Conservation (phyloP, 2,797 vertebrate species). For the Numenius phaeopus region DNA sequence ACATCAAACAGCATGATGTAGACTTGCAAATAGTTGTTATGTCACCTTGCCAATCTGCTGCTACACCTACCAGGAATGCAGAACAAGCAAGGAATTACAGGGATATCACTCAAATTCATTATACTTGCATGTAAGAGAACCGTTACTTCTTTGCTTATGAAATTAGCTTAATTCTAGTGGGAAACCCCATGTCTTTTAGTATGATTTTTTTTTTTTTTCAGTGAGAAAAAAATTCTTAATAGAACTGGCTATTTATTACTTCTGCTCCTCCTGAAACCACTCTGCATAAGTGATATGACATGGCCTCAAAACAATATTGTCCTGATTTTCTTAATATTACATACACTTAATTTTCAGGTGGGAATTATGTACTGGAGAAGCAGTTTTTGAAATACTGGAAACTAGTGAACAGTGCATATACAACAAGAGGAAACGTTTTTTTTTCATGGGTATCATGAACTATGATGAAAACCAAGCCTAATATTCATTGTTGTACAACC, state of each 20-base stretch:
- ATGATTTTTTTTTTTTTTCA: background rate
- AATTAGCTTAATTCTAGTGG: background rate
- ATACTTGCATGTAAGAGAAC: background rate
- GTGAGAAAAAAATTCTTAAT: background rate
- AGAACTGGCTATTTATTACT: background rate
- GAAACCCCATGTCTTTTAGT: background rate
- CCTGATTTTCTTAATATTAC: background rate
- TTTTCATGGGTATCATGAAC: background rate
- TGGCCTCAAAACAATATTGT: background rate
- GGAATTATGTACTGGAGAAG: background rate
- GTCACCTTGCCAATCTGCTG: slow-evolving; percentile 36
- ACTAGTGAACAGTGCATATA: background rate
- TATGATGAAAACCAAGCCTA: background rate
- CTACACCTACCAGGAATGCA: background rate
- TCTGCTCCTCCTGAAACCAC: background rate
- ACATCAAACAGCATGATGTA: background rate
- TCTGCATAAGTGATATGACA: background rate
- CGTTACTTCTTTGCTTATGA: background rate
- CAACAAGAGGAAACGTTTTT: background rate
- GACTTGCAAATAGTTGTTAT: slow-evolving; percentile 41
- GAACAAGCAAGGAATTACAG: background rate
- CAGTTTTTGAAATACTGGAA: background rate
- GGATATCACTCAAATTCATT: background rate
- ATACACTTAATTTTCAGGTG: background rate
- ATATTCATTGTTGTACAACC: background rate